These are phyloP conservation scores for Todiramphus saurophagus DNA, from an alignment of 2,113 vertebrate species.

Conservation along the genomic window DNA sequence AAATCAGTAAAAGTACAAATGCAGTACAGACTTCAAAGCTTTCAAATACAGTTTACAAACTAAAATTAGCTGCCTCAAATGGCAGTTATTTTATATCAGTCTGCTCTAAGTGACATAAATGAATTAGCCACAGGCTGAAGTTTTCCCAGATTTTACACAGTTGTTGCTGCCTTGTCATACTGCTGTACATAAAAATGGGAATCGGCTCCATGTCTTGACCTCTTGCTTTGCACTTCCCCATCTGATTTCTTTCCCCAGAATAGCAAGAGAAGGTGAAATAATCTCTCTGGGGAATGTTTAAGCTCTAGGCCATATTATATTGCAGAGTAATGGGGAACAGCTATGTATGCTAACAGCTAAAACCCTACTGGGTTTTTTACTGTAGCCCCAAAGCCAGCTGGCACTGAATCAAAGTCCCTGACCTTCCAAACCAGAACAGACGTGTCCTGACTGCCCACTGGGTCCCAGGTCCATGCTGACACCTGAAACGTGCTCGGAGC, in stretches of 20 bases:
- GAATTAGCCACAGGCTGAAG: background rate
- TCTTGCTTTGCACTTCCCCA: background rate
- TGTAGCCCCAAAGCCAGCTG: background rate
- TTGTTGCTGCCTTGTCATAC: background rate
- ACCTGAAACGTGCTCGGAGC: background rate
- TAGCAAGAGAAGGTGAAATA: background rate
- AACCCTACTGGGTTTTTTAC: background rate
- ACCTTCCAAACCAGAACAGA: background rate
- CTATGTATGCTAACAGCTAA: background rate
- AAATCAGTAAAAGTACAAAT: background rate
- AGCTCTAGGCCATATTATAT: background rate
- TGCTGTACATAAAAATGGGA: background rate
- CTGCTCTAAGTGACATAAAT: background rate
- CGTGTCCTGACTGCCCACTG: accelerated
- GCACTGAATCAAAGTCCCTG: background rate
- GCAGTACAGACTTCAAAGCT: background rate
- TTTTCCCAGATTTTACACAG: background rate
- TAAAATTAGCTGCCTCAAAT: background rate
- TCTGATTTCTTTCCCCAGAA: background rate
- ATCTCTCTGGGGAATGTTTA: background rate
- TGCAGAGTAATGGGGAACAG: background rate
- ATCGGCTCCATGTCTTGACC: background rate
- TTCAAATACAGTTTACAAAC: background rate
- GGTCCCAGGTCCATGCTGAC: background rate
- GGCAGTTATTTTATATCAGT: background rate